Evolutionary conservation across 2,113 vertebrate genomes (phyloP).

Genomic region (Onychorhynchus coronatus): DNA sequence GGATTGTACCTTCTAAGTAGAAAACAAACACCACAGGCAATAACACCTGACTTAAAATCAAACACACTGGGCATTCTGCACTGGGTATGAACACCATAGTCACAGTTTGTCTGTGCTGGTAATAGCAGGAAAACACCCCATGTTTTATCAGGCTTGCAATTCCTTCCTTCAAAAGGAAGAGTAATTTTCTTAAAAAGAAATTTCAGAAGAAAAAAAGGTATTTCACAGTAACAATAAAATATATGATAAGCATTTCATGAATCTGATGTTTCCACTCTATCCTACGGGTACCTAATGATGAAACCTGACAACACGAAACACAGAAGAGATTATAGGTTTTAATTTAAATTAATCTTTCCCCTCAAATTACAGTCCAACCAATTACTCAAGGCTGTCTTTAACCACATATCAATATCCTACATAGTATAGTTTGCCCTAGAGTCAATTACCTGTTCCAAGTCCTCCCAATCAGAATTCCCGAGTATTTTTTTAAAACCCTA

Average conservation of each 20-base stretch:
- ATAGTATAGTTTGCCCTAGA: slow-evolving; percentile 1
- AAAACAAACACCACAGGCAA: neutral
- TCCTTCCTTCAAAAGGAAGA: neutral
- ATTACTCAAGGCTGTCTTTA: neutral
- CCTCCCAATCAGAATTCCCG: slow-evolving; percentile 70
- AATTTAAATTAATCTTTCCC: neutral
- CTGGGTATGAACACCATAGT: neutral
- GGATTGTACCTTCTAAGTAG: neutral
- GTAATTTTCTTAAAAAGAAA: neutral
- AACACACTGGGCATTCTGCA: neutral
- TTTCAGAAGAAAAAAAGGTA: neutral
- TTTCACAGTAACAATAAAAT: neutral
- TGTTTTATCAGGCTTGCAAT: neutral
- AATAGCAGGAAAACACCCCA: neutral
- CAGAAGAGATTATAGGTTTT: neutral
- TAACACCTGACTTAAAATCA: neutral
- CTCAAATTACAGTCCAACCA: neutral
- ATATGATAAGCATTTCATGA: neutral
- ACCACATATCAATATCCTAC: neutral
- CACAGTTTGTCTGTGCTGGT: neutral
- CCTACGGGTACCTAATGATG: neutral
- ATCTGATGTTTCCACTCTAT: neutral
- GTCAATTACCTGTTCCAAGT: slow-evolving; percentile 70
- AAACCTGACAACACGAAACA: neutral
- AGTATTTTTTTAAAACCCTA: slow-evolving; percentile 71